These are phyloP conservation scores for Gobionotothen gibberifrons DNA, from an alignment of 2,797 vertebrate genomes.

Conservation along the genomic window DNA sequence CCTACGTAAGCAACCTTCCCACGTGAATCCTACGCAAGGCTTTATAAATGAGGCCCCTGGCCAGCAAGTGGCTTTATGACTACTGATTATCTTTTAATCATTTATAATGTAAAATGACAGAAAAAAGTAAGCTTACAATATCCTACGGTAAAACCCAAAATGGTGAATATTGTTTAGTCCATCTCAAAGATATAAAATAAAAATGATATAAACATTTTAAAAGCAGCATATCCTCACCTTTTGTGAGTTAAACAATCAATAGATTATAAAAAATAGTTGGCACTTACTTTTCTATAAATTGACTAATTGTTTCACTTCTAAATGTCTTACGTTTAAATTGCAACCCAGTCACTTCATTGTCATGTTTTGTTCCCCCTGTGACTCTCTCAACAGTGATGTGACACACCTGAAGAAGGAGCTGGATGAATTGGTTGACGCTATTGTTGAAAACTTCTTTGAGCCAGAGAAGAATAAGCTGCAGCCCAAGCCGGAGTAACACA, in stretches of 20 bases:
- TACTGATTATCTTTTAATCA: not conserved
- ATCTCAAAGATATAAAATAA: not conserved
- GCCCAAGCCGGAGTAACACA: conserved; percentile 78
- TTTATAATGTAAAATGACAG: not conserved
- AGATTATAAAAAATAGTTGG: not conserved
- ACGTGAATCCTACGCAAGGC: no score
- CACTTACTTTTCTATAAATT: not conserved
- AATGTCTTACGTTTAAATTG: not conserved
- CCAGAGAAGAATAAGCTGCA: conserved; percentile 93
- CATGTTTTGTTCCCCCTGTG: not conserved
- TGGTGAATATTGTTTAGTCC: not conserved
- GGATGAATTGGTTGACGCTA: conserved; percentile 88
- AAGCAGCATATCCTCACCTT: not conserved
- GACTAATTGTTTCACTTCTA: not conserved
- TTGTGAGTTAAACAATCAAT: not conserved
- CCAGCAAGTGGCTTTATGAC: not conserved
- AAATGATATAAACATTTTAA: not conserved
- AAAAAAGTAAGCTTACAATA: not conserved
- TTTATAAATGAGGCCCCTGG: not conserved
- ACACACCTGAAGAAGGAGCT: conserved; percentile 90
- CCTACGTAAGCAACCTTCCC: no score
- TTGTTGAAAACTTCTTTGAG: conserved; percentile 94
- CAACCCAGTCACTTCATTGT: not conserved
- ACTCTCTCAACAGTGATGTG: conserved; percentile 84
- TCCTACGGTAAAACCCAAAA: not conserved